These are phyloP conservation scores for Ahaetulla prasina DNA, from an alignment of 2,113 vertebrate species.

Conservation along the genomic window DNA sequence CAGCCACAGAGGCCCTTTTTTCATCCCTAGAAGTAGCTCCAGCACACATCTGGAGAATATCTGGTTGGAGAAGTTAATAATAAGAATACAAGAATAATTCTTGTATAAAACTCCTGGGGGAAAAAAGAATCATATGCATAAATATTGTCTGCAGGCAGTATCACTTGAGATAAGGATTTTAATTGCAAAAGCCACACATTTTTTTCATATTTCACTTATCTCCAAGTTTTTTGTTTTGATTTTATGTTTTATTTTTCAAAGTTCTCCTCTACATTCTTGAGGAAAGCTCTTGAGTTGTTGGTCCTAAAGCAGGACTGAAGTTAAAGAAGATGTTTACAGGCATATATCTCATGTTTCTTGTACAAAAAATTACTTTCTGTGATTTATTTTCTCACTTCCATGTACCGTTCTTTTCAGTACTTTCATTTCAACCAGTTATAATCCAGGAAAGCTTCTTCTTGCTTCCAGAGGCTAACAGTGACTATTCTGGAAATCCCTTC, in stretches of 20 bases:
- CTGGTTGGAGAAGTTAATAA: not conserved
- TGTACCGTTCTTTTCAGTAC: not conserved
- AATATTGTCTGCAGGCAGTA: not conserved
- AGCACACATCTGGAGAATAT: not conserved
- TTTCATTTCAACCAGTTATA: not conserved
- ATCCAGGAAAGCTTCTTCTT: not conserved
- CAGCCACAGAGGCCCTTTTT: too few relatives aligned
- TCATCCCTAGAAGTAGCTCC: not conserved
- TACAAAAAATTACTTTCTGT: not conserved
- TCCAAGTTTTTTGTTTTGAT: conserved; percentile 4
- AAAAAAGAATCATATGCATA: not conserved
- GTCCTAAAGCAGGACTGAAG: not conserved
- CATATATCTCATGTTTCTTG: not conserved
- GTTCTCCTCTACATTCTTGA: not conserved
- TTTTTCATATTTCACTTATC: conserved; percentile 8
- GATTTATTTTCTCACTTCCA: not conserved
- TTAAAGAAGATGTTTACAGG: not conserved
- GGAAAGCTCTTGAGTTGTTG: not conserved
- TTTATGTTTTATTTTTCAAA: conserved; percentile 4
- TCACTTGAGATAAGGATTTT: not conserved
- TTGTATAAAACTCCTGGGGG: too few relatives aligned
- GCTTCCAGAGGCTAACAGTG: not conserved
- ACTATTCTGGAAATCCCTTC: not conserved
- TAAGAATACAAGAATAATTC: not conserved
- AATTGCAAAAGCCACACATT: not conserved